phyloP scores from a whole-genome alignment of 1,140 invertebrate genomes.

The Anastrepha ludens region DNA sequence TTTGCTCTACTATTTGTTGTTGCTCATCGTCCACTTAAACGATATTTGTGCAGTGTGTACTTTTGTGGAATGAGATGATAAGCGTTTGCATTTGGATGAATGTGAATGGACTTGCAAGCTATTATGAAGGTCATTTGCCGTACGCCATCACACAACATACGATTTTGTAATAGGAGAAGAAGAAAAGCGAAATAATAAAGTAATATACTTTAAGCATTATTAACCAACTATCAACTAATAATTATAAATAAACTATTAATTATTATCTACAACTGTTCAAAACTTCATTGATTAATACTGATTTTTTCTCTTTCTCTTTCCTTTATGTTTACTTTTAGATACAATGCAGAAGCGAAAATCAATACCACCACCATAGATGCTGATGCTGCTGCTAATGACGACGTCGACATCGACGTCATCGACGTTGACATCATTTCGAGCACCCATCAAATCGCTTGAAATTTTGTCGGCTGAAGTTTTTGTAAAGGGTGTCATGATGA shows the following conservation, averaged over 20 bases:
- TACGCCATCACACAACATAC: background rate
- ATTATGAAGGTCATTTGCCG: slow-evolving; percentile 39
- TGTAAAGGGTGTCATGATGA: slow-evolving; percentile 6
- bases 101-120: slow-evolving; percentile 24
- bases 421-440: background rate
- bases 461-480: slow-evolving; percentile 26
- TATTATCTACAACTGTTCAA: background rate
- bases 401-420: background rate
- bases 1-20: background rate
- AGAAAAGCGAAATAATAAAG: background rate
- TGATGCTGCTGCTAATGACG: background rate
- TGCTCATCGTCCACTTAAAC: background rate
- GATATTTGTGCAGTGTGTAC: background rate
- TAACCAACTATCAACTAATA: background rate
- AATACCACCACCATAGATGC: slow-evolving; percentile 23
- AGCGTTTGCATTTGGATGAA: slow-evolving; percentile 12
- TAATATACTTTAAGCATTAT: background rate
- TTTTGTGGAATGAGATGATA: background rate
- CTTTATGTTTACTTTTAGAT: slow-evolving; percentile 16
- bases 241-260: background rate
- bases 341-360: slow-evolving; percentile 28
- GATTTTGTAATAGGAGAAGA: background rate
- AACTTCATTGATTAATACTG: background rate
- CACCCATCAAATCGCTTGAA: background rate
- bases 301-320: background rate